Base-by-base conservation (phyloP, 2,113 vertebrate genomes). In the Cynoglossus semilaevis region DNA sequence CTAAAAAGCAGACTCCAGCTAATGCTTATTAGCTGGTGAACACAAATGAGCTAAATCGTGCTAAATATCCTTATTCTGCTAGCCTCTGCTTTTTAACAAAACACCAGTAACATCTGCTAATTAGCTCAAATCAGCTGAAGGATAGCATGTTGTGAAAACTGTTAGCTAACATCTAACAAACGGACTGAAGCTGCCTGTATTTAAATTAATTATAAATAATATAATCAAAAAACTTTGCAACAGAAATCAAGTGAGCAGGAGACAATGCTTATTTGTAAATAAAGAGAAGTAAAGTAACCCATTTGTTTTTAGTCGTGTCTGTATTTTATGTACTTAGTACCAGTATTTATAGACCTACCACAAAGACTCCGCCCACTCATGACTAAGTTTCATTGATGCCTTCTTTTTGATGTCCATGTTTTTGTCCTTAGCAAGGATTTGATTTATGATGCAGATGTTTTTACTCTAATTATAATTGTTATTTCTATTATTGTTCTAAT, bases 281-380 rank as follows among this genome's bases (percentile, higher is more conserved):
- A 29, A 35, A 6, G 22, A 29, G 9, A 44, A 17, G n/a, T 17
- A 45, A 9, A 37, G 11, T 35, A 46, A 43, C 75, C 62, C 58
- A 47, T 43, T 76, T 70, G 49, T 67, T 62, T 70, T 76, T 72
- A 41, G 48, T 77, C 85, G 22, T 48, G 42, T 63, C 51, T 67
- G 65, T 94, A 93, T 92, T 94, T 96, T 92, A 89, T 89, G 87
- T 79, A 68, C 8, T 47, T 40, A 18, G 45, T 29, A 29, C 22
- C 22, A 29, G 22, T 29, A 29, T 29, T 29, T 29, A 29, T 29
- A 29, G 22, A 29, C 22, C 22, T 29, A 29, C 22, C 22, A 29
- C 22, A 29, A 87, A 67, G 60, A 72, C 80, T 77, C 78, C 73
- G 70, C 83, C 72, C 88, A 86, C 88, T 58, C 16, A 15, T 64